phyloP scores from a whole-genome alignment of 2,888 invertebrate genomes.

The Amphipyra tragopoginis region DNA sequence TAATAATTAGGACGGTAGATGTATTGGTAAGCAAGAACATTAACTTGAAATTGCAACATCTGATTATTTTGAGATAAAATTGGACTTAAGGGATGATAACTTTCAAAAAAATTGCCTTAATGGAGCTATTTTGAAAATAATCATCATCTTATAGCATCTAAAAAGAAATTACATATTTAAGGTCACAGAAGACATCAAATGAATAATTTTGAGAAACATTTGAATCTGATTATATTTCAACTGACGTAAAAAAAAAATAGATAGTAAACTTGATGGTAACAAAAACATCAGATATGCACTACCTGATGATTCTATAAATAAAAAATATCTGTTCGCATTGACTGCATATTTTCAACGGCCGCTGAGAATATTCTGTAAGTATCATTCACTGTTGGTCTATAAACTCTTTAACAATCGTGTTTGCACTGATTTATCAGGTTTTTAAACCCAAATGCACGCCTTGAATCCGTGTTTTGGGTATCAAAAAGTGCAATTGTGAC shows the following conservation, averaged over 20 bases:
- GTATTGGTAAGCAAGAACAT: slow-evolving; percentile 3
- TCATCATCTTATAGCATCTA: too few relatives aligned
- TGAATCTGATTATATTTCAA: background rate
- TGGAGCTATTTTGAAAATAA: too few relatives aligned
- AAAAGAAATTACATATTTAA: too few relatives aligned
- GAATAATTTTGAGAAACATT: background rate
- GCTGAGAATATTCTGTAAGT: slow-evolving; percentile 12
- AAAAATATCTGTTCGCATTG: slow-evolving; percentile 15
- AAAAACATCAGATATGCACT: slow-evolving; percentile 13
- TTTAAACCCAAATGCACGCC: slow-evolving; percentile 12
- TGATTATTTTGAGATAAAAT: too few relatives aligned
- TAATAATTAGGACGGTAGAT: slow-evolving; percentile 28
- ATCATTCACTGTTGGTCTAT: slow-evolving; percentile 19
- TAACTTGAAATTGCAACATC: background rate
- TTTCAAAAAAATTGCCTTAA: too few relatives aligned
- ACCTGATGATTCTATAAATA: slow-evolving; percentile 17
- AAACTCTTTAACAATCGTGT: slow-evolving; percentile 28
- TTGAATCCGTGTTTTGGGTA: background rate
- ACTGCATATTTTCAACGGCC: slow-evolving; percentile 15
- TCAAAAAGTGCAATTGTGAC: slow-evolving; percentile 3
- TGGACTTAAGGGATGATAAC: too few relatives aligned
- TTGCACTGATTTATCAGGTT: slow-evolving; percentile 19
- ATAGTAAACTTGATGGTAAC: background rate
- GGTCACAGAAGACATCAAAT: too few relatives aligned
- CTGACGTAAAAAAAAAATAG: slow-evolving; percentile 6